Base-by-base conservation (phyloP, 2,888 invertebrate species). In the Lasioglossum pauxillum region DNA sequence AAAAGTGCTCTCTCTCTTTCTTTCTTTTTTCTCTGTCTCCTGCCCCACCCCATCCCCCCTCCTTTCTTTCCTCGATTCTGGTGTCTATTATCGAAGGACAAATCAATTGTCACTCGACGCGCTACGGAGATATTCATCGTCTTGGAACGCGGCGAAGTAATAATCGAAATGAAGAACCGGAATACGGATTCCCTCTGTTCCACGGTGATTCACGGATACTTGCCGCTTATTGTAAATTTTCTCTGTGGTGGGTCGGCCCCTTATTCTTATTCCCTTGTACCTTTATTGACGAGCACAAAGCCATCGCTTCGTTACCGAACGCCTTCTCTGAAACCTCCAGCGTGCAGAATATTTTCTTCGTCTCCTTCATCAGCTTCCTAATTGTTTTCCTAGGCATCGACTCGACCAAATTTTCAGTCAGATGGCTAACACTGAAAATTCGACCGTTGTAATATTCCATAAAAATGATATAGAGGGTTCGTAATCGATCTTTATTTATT, bases 81-180 rank as follows among this genome's bases (percentile, higher is more conserved):
- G 44, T 16, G 69, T 35, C 57, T 72, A 84, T 82, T 84, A 64
- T 83, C 74, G 35, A 46, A 38, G 41, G 67, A 74, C 83, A 75
- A 78, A 83, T 83, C 78, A 71, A 82, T 75, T 75, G 57, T 79
- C 75, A 71, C 75, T 79, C 35, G 31, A 60, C 44, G 38, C 74
- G 41, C 57, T n/a, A 38, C 12, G 23, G 38, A 41, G 69, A 60
- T 35, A 64, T 31, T 44, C 27, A 19, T 14, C 76, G 5, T 12
- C 53, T 16, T n/a, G n/a, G 35, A 41, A 31, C 64, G 46, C 64
- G 31, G 38, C 12, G 44, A 49, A 49, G 82, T 69, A 78, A 81
- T 77, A 53, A 82, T 78, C 78, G 72, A 73, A 78, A 73, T 41
- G 73, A 44, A 38, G 53, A 72, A 53, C 71, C 27, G 67, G 73